phyloP scores from a whole-genome alignment of 1,140 invertebrate species.

The Pentalonia nigronervosa region DNA sequence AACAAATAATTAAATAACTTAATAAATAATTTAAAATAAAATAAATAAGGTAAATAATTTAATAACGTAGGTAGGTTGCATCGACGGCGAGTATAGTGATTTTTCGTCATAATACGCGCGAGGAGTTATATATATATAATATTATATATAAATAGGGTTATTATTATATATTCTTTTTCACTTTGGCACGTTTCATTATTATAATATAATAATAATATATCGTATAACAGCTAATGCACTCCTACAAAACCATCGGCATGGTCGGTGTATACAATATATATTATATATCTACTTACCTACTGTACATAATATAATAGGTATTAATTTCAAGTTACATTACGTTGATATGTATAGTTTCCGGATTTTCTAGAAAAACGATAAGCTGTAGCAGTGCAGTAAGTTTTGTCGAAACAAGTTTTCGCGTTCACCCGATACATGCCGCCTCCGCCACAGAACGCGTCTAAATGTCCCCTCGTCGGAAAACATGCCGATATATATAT shows the following conservation, averaged over 20 bases:
- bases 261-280: background rate
- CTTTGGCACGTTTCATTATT: background rate
- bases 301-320: background rate
- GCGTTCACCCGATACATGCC: background rate
- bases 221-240: conserved; percentile 15
- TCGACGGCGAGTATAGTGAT: background rate
- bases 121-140: background rate
- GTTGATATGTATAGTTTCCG: background rate
- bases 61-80: background rate
- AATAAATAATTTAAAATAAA: no score
- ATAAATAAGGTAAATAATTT: no score
- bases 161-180: background rate
- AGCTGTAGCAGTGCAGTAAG: background rate
- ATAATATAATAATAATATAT: background rate
- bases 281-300: background rate
- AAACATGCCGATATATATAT: background rate
- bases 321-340: background rate
- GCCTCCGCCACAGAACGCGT: background rate
- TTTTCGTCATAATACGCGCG: background rate
- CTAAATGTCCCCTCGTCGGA: background rate
- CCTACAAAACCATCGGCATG: background rate
- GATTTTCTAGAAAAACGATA: conserved; percentile 1
- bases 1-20: no score
- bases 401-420: conserved; percentile 15
- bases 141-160: background rate